Conservation (phyloP, 2,888 invertebrate species). For the Erebia ligea region DNA sequence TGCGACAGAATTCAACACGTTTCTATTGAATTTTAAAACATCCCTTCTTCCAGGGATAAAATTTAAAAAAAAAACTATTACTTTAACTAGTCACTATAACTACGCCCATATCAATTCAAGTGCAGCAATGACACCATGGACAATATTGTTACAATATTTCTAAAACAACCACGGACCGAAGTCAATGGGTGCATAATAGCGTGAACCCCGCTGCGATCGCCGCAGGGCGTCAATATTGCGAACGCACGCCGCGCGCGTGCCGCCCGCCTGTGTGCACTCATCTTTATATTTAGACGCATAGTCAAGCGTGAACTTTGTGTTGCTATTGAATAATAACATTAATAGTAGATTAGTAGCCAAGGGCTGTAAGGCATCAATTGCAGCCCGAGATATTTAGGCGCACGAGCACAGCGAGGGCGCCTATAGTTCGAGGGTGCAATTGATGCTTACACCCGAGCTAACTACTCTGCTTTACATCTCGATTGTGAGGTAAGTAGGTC, state of each 20-base stretch:
- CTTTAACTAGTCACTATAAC: background rate
- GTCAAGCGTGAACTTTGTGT: conserved; percentile 30
- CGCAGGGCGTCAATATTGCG: conserved; percentile 62
- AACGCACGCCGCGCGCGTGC: conserved; percentile 55
- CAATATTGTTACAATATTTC: conserved; percentile 39
- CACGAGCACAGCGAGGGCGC: too few species aligned
- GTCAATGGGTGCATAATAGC: conserved; percentile 44
- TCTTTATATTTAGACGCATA: conserved; percentile 47
- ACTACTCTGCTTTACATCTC: too few species aligned
- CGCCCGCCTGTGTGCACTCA: conserved; percentile 50
- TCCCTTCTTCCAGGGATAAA: background rate
- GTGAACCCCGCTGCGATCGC: conserved; percentile 48
- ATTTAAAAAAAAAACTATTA: background rate
- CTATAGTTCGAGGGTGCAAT: too few species aligned
- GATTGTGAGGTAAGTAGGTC: too few species aligned
- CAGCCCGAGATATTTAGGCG: too few species aligned
- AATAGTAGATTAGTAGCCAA: too few species aligned
- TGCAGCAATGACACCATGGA: conserved; percentile 21
- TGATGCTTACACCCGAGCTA: too few species aligned
- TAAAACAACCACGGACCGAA: conserved; percentile 27
- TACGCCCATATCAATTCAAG: conserved; percentile 15
- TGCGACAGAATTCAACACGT: too few species aligned
- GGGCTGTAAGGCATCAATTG: too few species aligned
- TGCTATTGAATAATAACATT: conserved; percentile 3
- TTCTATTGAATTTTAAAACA: too few species aligned